Base-by-base conservation (phyloP, 2,888 invertebrate species). In the Mythimna vitellina region DNA sequence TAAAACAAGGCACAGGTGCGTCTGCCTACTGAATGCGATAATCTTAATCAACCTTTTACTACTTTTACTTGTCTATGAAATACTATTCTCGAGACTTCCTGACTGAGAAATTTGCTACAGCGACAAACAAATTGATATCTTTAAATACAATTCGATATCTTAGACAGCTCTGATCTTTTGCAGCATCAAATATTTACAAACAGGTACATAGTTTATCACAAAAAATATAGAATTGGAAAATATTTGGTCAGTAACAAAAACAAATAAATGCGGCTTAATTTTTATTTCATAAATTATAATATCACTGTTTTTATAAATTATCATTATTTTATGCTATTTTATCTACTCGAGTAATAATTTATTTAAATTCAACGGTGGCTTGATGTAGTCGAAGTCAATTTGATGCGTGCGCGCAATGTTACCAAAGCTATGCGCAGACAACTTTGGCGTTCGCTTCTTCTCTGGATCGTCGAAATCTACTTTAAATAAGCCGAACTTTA, bases 401-500 rank as follows among this genome's bases (percentile, higher is more conserved):
- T 86, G 87, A 65, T 90, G 88, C 17, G 93, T 93, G 8, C 89
- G 86, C 9, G 94, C 94, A 22, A 96, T 95, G 70, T 96, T 92
- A 10, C 89, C 87, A 79, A 92, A 96, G 81, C 93, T 95, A 14
- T 90, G 81, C 0, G 95, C 96, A 6, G 96, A 96, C 20, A 96
- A 87, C 78, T 96, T 96, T 0, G 96, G 93, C 1, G 93, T 96
- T 54, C 96, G 91, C 3, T 93, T 93, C 69, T 86, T 92, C 29
- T 94, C 87, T n/a, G 94, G 90, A 76, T 93, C 93, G 17, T 91
- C 83, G 82, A 94, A 96, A 80, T 96, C 95, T 6, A 96, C 96
- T 73, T 93, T 91, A 83, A 92, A 96, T 20, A 96, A 87, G 1
- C 96, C 96, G 76, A 96, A 96, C 83, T 95, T 95, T 20, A 92